Evolutionary conservation across 2,797 vertebrate species (phyloP).

Genomic region (Eidolon dupreanum): DNA sequence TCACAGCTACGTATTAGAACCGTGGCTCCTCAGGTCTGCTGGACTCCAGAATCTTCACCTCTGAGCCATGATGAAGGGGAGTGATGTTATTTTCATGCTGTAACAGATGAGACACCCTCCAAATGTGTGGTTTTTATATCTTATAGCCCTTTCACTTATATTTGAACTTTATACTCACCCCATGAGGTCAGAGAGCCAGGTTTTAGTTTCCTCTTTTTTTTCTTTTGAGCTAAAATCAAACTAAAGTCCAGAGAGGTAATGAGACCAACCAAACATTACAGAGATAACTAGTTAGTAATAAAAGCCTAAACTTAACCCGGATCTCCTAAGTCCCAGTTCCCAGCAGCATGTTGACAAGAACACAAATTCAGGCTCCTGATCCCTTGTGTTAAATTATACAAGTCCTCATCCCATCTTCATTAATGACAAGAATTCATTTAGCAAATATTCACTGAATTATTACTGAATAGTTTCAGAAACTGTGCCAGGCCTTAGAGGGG

Average conservation of each 20-base stretch:
- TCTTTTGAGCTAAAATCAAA: neutral
- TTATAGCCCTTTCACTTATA: neutral
- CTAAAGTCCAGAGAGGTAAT: neutral
- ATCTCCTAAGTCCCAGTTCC: neutral
- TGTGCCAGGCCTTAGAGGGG: neutral
- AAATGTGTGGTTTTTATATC: neutral
- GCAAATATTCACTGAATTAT: neutral
- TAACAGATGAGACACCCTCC: neutral
- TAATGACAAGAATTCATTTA: neutral
- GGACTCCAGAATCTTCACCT: neutral
- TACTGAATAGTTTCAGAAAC: neutral
- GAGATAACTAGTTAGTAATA: neutral
- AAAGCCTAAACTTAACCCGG: neutral
- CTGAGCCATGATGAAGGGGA: neutral
- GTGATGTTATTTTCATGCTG: neutral
- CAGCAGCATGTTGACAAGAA: neutral
- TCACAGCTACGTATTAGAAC: neutral
- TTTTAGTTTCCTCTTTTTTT: constrained; percentile 27
- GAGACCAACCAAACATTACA: neutral
- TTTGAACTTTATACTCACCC: neutral
- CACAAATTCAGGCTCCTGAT: neutral
- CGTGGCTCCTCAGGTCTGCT: neutral
- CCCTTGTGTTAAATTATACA: neutral
- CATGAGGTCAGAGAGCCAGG: neutral
- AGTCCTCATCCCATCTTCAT: neutral